Conservation (phyloP, 1,140 invertebrate species). For the Zaprionus lachaisei region DNA sequence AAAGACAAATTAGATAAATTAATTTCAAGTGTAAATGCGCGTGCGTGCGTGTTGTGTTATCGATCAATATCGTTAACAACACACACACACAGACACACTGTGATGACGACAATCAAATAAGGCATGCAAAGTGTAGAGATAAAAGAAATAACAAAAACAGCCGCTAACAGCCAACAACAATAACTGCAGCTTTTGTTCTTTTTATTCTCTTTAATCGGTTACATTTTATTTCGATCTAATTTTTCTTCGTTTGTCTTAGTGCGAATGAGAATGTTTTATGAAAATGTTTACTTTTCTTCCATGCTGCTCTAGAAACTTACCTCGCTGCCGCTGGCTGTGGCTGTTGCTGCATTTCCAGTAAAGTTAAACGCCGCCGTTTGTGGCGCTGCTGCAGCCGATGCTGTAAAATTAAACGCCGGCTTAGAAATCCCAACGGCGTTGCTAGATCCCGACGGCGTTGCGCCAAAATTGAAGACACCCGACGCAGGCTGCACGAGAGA, state of each 20-base stretch:
- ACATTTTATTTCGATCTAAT: neutral
- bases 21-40: slow-evolving; percentile 20
- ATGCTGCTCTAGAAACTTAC: slow-evolving; percentile 46
- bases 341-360: slow-evolving; percentile 34
- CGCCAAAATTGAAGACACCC: slow-evolving; percentile 58
- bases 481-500: slow-evolving; percentile 17
- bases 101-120: slow-evolving; percentile 10
- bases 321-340: slow-evolving; percentile 19
- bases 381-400: slow-evolving; percentile 22
- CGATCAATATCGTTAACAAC: slow-evolving; percentile 17
- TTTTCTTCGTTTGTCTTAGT: neutral
- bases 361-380: slow-evolving; percentile 60
- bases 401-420: slow-evolving; percentile 67
- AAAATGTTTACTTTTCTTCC: neutral
- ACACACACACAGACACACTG: slow-evolving; percentile 5
- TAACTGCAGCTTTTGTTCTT: slow-evolving; percentile 26
- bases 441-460: slow-evolving; percentile 10
- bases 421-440: slow-evolving; percentile 21
- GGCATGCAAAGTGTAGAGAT: slow-evolving; percentile 46
- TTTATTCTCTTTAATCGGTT: slow-evolving; percentile 9
- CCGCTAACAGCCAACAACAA: slow-evolving; percentile 53
- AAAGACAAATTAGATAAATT: slow-evolving; percentile 9
- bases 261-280: neutral
- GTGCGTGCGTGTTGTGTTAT: slow-evolving; percentile 1
- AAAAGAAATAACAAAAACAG: slow-evolving; percentile 20